Conservation (phyloP, 2,888 invertebrate genomes). For the Eupithecia centaureata region DNA sequence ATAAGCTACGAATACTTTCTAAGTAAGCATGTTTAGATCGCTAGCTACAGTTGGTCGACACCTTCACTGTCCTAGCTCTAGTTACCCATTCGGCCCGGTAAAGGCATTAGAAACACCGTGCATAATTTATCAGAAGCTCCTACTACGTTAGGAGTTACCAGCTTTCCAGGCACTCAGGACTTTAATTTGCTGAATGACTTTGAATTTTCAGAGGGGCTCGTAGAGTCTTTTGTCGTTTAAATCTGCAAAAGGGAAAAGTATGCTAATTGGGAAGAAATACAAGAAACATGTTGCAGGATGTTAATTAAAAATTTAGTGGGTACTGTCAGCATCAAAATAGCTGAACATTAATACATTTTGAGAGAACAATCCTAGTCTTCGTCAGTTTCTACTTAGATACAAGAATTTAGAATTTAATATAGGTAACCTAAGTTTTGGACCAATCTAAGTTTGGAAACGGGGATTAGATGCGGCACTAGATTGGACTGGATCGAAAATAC, state of each 20-base stretch:
- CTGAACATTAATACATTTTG: neutral
- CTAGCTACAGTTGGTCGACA: neutral
- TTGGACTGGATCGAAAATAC: neutral
- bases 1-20: neutral
- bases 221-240: neutral
- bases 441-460: neutral
- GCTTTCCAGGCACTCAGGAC: neutral
- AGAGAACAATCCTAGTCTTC: neutral
- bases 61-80: slow-evolving; percentile 2
- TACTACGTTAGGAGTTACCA: neutral
- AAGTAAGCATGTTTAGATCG: neutral
- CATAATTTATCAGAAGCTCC: slow-evolving; percentile 25
- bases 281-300: too few species aligned
- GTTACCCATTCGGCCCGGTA: slow-evolving; percentile 20
- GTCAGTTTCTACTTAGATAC: neutral
- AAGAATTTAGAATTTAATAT: neutral
- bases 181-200: neutral
- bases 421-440: neutral
- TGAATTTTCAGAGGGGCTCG: neutral
- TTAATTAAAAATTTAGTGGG: too few species aligned
- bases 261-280: too few species aligned
- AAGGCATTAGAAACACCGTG: slow-evolving; percentile 16
- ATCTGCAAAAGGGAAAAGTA: neutral
- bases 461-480: neutral
- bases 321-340: neutral